Conservation (phyloP, 92 coral and sea anemone species). For the Isaurus tuberculatus region DNA sequence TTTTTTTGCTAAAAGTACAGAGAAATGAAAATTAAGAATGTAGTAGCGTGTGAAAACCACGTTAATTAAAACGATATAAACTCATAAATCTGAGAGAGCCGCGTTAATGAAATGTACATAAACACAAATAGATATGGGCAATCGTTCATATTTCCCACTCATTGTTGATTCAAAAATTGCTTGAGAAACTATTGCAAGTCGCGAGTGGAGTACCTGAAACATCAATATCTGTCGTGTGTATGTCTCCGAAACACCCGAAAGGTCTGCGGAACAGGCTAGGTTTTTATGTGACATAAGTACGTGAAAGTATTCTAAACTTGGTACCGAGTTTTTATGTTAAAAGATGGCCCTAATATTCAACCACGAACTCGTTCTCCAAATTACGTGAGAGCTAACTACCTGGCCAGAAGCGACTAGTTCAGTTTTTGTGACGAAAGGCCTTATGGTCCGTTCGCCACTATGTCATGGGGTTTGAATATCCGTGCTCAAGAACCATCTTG, state of each 20-base stretch:
- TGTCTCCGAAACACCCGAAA: not conserved
- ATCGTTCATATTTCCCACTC: too few species aligned
- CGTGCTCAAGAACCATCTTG: too few species aligned
- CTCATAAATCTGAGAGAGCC: not conserved
- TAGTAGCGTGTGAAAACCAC: not conserved
- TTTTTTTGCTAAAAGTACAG: conserved; percentile 14
- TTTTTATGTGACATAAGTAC: conserved; percentile 9
- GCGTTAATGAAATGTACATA: not conserved
- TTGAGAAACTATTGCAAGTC: not conserved
- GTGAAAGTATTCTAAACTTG: conserved; percentile 1
- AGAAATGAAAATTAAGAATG: conserved; percentile 4
- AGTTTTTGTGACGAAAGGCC: too few species aligned
- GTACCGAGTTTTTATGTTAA: conserved; percentile 15
- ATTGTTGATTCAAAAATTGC: not conserved
- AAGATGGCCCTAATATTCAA: not conserved
- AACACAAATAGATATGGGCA: too few species aligned
- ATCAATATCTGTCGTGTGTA: conserved; percentile 1
- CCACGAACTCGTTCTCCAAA: not conserved
- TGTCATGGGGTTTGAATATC: too few species aligned
- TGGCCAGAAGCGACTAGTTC: conserved; percentile 5
- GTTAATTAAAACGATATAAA: too few species aligned
- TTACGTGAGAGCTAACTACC: conserved; percentile 14
- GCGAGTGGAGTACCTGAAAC: not conserved
- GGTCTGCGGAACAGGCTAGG: conserved; percentile 4
- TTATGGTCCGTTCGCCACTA: too few species aligned